Evolutionary conservation across 2,113 vertebrate species (phyloP).

Genomic region (Benitochromis conjunctus): DNA sequence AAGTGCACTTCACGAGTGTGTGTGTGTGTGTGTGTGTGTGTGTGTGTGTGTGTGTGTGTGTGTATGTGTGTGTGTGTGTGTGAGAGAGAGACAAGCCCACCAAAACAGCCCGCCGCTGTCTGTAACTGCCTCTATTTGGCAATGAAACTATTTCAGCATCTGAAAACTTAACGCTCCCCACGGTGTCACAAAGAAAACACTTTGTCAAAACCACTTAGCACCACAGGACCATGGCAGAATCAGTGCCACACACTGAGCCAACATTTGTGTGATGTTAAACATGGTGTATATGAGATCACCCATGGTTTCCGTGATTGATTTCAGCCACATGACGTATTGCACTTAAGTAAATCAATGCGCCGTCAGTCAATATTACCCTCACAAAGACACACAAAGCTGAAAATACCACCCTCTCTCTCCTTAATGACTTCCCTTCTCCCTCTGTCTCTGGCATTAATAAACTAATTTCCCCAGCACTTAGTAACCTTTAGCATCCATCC

Average conservation of each 20-base stretch:
- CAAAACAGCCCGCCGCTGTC: background rate
- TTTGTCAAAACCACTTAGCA: constrained; percentile 52
- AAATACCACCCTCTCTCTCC: background rate
- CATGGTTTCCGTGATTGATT: constrained; percentile 32
- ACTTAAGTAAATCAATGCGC: constrained; percentile 40
- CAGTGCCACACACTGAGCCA: constrained; percentile 25
- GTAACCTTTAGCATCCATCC: constrained; percentile 11
- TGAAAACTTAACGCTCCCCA: constrained; percentile 5
- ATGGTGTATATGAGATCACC: background rate
- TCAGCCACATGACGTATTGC: constrained; percentile 26
- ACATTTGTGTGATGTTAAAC: constrained; percentile 27
- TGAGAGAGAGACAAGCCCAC: background rate
- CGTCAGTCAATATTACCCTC: background rate
- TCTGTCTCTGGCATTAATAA: background rate
- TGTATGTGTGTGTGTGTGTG: background rate
- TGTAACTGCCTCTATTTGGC: background rate
- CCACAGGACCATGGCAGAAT: constrained; percentile 15
- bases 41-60: background rate
- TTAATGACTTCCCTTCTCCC: background rate
- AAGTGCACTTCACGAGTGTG: background rate
- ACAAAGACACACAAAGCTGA: background rate
- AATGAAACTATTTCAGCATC: background rate
- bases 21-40: background rate
- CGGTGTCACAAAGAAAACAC: constrained; percentile 48
- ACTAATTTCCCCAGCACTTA: constrained; percentile 14